Percentiles rank a stretch among this genome's conserved stretches.
Conservation (phyloP, 2,797 vertebrate genomes). For the Uromys caudimaculatus region DNA sequence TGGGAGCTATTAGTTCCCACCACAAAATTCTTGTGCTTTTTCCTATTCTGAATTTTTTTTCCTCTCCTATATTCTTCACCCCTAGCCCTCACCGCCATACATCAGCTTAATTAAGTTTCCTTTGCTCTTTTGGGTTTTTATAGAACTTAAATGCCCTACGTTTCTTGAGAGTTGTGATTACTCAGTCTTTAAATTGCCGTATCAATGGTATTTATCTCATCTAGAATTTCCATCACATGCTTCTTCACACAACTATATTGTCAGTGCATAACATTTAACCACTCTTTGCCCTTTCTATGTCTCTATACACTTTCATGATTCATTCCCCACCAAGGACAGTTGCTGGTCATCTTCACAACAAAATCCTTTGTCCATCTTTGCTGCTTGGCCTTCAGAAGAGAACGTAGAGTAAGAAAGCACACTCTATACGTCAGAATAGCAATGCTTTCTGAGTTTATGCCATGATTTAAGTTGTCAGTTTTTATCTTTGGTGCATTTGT, state of each 20-base stretch:
- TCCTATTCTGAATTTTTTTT: background rate
- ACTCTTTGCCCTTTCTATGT: background rate
- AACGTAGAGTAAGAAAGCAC: background rate
- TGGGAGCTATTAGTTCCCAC: fast-evolving
- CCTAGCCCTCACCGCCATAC: background rate
- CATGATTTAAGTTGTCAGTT: background rate
- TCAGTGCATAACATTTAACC: background rate
- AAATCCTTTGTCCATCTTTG: background rate
- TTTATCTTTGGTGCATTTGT: background rate
- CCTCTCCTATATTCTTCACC: background rate
- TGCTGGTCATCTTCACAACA: background rate
- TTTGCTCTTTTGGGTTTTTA: background rate
- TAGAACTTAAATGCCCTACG: background rate
- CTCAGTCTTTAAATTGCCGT: background rate
- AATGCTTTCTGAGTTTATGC: background rate
- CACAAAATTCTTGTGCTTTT: background rate
- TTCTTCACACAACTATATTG: background rate
- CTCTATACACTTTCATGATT: background rate
- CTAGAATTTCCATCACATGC: background rate
- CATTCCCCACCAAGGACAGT: background rate
- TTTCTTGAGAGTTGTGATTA: background rate
- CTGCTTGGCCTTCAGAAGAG: background rate
- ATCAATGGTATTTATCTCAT: background rate
- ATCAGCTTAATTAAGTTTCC: background rate
- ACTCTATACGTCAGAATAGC: background rate